A percentile compares a stretch with the other conserved stretches of the same genome.
Evolutionary conservation across 1,140 invertebrate genomes (phyloP).

Genomic region (Drosophila parvula): DNA sequence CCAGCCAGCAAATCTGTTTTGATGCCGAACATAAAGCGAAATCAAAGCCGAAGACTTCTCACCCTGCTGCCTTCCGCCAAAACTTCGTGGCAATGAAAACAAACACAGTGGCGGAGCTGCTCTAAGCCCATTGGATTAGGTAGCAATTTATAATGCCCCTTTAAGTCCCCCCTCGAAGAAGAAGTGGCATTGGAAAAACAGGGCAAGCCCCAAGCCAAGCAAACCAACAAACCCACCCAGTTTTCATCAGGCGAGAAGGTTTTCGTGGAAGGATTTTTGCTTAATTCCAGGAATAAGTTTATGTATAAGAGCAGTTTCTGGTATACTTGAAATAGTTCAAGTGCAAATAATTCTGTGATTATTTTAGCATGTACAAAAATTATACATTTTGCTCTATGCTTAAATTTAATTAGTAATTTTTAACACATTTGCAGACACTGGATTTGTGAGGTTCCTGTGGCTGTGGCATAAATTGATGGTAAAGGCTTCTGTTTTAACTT

Average conservation of each 20-base stretch:
- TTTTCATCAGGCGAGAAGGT: no score
- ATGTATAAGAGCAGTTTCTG: not conserved
- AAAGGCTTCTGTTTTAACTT: not conserved
- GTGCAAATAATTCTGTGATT: not conserved
- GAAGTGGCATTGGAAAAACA: constrained; percentile 3
- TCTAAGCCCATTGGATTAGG: constrained; percentile 34
- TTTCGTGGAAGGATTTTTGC: constrained; percentile 9
- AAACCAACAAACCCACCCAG: not conserved
- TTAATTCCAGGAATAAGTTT: not conserved
- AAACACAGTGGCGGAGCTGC: constrained; percentile 22
- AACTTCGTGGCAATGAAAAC: constrained; percentile 34
- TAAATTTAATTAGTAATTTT: no score
- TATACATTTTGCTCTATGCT: no score
- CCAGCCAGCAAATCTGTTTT: constrained; percentile 37
- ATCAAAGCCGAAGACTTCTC: constrained; percentile 41
- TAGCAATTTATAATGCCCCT: constrained; percentile 52
- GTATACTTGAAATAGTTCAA: not conserved
- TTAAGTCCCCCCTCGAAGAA: constrained; percentile 16
- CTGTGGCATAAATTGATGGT: no score
- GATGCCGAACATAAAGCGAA: constrained; percentile 38
- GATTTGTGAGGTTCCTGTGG: no score
- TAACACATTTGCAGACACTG: no score
- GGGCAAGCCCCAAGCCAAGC: not conserved
- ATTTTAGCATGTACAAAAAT: no score
- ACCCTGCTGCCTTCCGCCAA: not conserved